These are phyloP conservation scores for Microctonus aethiopoides DNA, from an alignment of 2,888 invertebrate species.

Conservation along the genomic window DNA sequence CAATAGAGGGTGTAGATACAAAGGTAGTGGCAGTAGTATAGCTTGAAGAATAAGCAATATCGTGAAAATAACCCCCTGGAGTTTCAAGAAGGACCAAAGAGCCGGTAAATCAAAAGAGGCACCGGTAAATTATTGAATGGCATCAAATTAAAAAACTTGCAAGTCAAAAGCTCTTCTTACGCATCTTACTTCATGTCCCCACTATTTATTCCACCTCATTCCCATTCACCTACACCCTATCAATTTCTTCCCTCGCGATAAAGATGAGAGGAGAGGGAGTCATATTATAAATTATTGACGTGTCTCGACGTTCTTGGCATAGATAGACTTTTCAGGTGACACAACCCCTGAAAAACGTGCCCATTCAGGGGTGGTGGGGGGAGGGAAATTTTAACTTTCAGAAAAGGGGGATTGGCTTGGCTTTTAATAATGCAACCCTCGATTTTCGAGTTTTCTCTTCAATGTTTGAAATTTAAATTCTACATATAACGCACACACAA, in stretches of 20 bases:
- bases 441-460: constrained; percentile 58
- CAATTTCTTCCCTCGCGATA: constrained; percentile 43
- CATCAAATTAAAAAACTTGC: constrained; percentile 56
- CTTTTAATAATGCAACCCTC: constrained; percentile 59
- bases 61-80: not conserved
- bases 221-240: constrained; percentile 41
- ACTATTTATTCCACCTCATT: constrained; percentile 52
- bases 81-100: constrained; percentile 27
- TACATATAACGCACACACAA: not conserved
- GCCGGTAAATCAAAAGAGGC: constrained; percentile 53
- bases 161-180: constrained; percentile 34
- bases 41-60: not conserved
- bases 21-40: too few relatives aligned
- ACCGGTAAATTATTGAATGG: constrained; percentile 58
- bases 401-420: too few relatives aligned
- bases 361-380: constrained; percentile 37
- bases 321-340: constrained; percentile 47
- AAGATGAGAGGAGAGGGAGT: constrained; percentile 32
- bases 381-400: too few relatives aligned
- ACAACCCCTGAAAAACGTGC: constrained; percentile 31
- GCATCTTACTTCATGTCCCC: constrained; percentile 43
- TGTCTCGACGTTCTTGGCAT: constrained; percentile 39
- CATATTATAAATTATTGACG: constrained; percentile 58
- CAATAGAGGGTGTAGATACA: not conserved
- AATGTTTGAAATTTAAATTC: constrained; percentile 50